phyloP scores from a whole-genome alignment of 1,140 invertebrate genomes.

The Magallana gigas region DNA sequence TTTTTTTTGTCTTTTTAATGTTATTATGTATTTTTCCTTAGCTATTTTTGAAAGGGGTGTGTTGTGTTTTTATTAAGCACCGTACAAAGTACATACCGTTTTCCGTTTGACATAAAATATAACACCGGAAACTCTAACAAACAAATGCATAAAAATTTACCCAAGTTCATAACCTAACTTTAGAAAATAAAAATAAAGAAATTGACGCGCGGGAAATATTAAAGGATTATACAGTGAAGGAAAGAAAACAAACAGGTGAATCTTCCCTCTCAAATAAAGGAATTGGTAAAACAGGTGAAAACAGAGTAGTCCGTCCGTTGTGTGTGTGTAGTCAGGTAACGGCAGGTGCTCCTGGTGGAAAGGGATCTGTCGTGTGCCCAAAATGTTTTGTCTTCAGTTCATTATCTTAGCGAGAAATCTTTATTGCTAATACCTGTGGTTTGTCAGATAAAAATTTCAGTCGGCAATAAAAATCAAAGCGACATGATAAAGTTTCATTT shows the following conservation, averaged over 20 bases:
- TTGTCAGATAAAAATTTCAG: not conserved
- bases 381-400: conserved; percentile 13
- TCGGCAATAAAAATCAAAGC: not conserved
- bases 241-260: not conserved
- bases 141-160: too few species aligned
- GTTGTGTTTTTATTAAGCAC: too few species aligned
- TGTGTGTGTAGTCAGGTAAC: not conserved
- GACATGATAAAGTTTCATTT: not conserved
- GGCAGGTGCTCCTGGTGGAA: not conserved
- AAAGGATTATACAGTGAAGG: not conserved
- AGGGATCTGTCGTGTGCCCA: conserved; percentile 16
- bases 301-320: conserved; percentile 1
- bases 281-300: conserved; percentile 21
- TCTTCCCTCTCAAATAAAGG: conserved; percentile 7
- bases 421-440: conserved; percentile 1
- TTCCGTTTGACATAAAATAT: too few species aligned
- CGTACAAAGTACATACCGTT: too few species aligned
- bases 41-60: too few species aligned
- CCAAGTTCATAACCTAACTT: too few species aligned
- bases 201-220: not conserved
- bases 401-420: conserved; percentile 8
- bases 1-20: too few species aligned
- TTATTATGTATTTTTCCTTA: too few species aligned
- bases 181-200: too few species aligned
- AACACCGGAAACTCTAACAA: too few species aligned